A percentile compares a stretch with the other conserved stretches of the same genome.
Conservation (phyloP, 2,888 invertebrate genomes). For the Melanotus villosus region DNA sequence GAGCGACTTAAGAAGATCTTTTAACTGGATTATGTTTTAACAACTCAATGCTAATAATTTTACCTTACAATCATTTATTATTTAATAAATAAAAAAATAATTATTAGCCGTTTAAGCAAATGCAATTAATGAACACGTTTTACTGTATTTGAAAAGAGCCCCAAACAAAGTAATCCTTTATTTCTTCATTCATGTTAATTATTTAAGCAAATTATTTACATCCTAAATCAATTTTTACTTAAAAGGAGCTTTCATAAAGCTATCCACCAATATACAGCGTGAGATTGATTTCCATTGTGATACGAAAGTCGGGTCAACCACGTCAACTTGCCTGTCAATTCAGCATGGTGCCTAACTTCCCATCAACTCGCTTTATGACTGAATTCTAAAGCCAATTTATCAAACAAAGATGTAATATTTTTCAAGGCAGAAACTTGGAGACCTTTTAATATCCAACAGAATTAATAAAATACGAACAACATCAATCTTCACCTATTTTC, state of each 20-base stretch:
- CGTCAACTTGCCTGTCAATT: slow-evolving; percentile 45
- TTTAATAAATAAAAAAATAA: no score
- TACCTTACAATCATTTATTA: no score
- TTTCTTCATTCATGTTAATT: background rate
- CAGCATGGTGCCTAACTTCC: slow-evolving; percentile 36
- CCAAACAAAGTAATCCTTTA: background rate
- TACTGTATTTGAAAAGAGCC: background rate
- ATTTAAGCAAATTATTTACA: background rate
- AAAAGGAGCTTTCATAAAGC: background rate
- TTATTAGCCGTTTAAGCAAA: no score
- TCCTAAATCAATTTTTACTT: background rate
- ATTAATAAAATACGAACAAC: slow-evolving; percentile 19
- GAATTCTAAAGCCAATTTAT: slow-evolving; percentile 42
- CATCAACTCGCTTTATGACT: slow-evolving; percentile 38
- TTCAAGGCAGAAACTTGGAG: slow-evolving; percentile 10
- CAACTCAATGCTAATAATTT: no score
- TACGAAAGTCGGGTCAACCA: slow-evolving; percentile 33
- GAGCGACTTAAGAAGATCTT: no score
- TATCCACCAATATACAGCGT: background rate
- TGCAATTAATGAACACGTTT: no score
- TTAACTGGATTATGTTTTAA: no score
- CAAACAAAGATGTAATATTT: slow-evolving; percentile 35
- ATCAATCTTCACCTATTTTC: slow-evolving; percentile 8
- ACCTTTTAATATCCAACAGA: slow-evolving; percentile 14
- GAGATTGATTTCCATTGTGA: slow-evolving; percentile 44